Evolutionary conservation across 2,113 vertebrate genomes (phyloP).

Genomic region (Microcebus lehilahytsara): DNA sequence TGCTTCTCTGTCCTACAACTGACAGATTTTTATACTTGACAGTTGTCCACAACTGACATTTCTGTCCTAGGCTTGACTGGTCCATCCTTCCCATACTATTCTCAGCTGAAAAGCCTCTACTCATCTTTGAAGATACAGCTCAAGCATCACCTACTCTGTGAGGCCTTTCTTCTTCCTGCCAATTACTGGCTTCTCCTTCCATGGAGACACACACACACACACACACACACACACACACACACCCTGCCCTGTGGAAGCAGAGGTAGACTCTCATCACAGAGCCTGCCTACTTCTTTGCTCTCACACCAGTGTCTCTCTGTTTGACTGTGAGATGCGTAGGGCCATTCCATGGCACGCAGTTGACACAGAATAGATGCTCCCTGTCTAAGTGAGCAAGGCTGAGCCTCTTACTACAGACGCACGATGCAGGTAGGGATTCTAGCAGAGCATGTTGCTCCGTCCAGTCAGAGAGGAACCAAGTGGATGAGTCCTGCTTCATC

Average conservation of each 20-base stretch:
- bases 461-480: background rate
- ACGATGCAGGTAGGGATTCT: background rate
- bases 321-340: background rate
- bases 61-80: background rate
- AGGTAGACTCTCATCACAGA: fast-evolving
- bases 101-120: background rate
- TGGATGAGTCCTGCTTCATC: background rate
- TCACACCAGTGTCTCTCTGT: background rate
- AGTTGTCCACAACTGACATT: background rate
- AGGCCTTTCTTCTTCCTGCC: background rate
- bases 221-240: no score
- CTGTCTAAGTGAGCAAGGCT: background rate
- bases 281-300: background rate
- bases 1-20: background rate
- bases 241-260: background rate
- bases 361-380: background rate
- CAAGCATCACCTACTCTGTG: background rate
- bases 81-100: background rate
- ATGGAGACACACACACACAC: no score
- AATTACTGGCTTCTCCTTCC: background rate
- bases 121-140: background rate
- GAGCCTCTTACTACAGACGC: background rate
- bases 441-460: background rate
- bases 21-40: background rate
- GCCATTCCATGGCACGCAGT: background rate